Percentiles rank a stretch among this genome's conserved stretches.
Conservation (phyloP, 2,113 vertebrate species). For the Nycticebus coucang region DNA sequence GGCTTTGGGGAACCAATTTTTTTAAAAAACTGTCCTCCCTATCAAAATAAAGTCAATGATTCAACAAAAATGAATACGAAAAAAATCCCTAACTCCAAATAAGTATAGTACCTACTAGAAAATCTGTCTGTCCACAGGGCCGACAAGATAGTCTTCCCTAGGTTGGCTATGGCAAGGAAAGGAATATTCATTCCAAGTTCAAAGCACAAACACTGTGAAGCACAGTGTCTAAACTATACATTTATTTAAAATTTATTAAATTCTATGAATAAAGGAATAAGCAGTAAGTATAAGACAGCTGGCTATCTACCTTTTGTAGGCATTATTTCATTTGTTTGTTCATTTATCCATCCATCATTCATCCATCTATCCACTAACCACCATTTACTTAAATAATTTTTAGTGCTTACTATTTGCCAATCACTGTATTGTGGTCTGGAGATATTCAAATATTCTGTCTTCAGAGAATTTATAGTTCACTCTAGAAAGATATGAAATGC, state of each 20-base stretch:
- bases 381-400: background rate
- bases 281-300: background rate
- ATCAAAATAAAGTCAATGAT: slow-evolving; percentile 61
- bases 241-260: background rate
- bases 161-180: background rate
- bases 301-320: background rate
- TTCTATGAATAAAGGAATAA: background rate
- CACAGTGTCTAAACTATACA: background rate
- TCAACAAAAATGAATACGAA: slow-evolving; percentile 45
- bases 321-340: background rate
- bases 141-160: background rate
- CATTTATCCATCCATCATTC: background rate
- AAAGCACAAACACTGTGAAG: background rate
- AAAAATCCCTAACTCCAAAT: background rate
- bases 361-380: background rate
- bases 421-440: background rate
- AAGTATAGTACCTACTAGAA: background rate
- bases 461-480: background rate
- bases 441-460: background rate
- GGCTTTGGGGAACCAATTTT: slow-evolving; percentile 59
- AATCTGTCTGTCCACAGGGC: background rate
- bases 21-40: slow-evolving; percentile 58
- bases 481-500: background rate
- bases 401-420: background rate
- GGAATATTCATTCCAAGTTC: background rate